Conservation (phyloP, 35 echinoderm and acorn worm species). For the Diadema setosum region DNA sequence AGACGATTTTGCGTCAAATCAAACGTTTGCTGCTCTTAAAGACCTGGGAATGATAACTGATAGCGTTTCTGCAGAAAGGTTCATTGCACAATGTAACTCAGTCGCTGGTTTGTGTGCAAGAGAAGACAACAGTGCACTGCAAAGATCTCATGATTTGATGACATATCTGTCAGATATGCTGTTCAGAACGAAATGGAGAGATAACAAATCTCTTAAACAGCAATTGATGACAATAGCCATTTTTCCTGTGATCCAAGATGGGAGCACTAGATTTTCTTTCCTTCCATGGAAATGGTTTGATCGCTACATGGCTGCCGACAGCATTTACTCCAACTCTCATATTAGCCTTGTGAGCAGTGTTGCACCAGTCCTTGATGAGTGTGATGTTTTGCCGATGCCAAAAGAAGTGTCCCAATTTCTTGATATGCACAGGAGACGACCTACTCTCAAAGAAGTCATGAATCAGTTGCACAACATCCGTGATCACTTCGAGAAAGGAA, state of each 20-base stretch:
- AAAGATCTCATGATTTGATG: neutral
- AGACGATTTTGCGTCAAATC: neutral
- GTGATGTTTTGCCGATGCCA: neutral
- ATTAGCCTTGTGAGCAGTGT: neutral
- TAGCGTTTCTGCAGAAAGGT: neutral
- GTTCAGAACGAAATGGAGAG: neutral
- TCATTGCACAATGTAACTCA: neutral
- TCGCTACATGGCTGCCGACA: neutral
- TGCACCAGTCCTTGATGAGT: neutral
- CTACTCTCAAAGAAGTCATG: neutral
- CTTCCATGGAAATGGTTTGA: neutral
- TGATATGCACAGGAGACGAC: neutral
- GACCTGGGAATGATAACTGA: slow-evolving; percentile 38
- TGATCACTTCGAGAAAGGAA: neutral
- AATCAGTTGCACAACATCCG: no score
- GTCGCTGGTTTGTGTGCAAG: neutral
- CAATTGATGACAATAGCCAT: neutral
- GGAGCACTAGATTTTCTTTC: neutral
- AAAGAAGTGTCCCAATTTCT: neutral
- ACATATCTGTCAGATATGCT: neutral
- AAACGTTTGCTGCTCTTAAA: neutral
- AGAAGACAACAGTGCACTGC: neutral
- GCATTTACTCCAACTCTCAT: neutral
- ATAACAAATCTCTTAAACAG: neutral
- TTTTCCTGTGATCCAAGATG: neutral